A percentile compares a stretch with the other conserved stretches of the same genome.
phyloP scores from a whole-genome alignment of 2,797 vertebrate genomes.

The Enteromius radiatus region DNA sequence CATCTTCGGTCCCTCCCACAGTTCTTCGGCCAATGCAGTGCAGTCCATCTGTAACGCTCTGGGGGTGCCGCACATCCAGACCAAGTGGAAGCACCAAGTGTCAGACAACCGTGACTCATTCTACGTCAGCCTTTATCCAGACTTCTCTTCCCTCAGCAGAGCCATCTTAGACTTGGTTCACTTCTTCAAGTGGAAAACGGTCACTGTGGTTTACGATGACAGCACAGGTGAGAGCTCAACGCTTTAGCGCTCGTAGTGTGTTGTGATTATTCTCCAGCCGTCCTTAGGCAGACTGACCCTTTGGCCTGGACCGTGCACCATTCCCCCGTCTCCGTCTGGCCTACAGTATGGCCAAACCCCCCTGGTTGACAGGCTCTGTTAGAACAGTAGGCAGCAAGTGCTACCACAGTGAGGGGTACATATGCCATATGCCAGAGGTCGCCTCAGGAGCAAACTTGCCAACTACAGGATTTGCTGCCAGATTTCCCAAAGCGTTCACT shows the following conservation, averaged over 20 bases:
- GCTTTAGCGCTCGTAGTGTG: background rate
- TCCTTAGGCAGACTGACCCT: conserved; percentile 36
- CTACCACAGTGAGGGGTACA: conserved; percentile 68
- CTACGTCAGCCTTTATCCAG: conserved; percentile 96
- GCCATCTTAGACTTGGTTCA: conserved; percentile 98
- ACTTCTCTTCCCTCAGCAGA: conserved; percentile 97
- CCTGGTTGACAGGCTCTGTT: conserved; percentile 54
- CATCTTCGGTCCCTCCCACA: conserved; percentile 98
- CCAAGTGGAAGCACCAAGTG: conserved; percentile 98
- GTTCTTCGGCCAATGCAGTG: conserved; percentile 96
- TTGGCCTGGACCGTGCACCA: conserved; percentile 34
- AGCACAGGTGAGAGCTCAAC: conserved; percentile 87
- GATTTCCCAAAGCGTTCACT: conserved; percentile 60
- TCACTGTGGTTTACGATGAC: conserved; percentile 97
- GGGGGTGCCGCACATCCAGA: conserved; percentile 98
- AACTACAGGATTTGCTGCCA: conserved; percentile 64
- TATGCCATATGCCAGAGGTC: conserved; percentile 76
- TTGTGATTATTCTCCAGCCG: conserved; percentile 31
- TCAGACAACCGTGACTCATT: conserved; percentile 98
- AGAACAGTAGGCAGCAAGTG: conserved; percentile 68
- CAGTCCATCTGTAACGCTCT: conserved; percentile 98
- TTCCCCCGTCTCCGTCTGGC: conserved; percentile 52
- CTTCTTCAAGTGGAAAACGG: conserved; percentile 99
- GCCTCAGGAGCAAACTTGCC: conserved; percentile 66
- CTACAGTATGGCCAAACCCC: conserved; percentile 52